These are phyloP conservation scores for Porites lutea DNA, from an alignment of 64 coral and sea anemone genomes.

Conservation along the genomic window DNA sequence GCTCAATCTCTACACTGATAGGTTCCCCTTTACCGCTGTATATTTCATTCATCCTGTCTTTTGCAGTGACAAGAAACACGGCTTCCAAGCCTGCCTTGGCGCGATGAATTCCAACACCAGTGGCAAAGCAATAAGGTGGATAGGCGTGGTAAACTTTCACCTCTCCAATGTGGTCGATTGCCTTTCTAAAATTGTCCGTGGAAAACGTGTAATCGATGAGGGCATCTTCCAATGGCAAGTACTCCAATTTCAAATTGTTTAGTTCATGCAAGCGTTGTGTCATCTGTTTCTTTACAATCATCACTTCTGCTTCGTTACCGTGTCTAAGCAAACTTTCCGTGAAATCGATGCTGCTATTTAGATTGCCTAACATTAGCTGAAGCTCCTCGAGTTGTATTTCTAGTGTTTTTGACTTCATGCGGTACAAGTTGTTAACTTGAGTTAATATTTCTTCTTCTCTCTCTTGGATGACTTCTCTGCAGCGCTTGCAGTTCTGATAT, in stretches of 20 bases:
- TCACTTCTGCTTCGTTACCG: constrained; percentile 98
- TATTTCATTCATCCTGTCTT: constrained; percentile 87
- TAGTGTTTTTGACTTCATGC: constrained; percentile 87
- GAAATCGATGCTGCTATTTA: constrained; percentile 94
- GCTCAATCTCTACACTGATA: constrained; percentile 65
- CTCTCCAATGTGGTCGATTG: constrained; percentile 75
- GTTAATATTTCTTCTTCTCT: constrained; percentile 89
- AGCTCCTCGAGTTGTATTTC: constrained; percentile 81
- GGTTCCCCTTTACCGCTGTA: constrained; percentile 86
- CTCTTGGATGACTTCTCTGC: constrained; percentile 80
- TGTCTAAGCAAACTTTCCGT: constrained; percentile 88
- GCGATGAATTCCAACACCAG: constrained; percentile 85
- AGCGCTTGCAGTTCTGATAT: constrained; percentile 50
- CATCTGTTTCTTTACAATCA: constrained; percentile 95
- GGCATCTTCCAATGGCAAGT: constrained; percentile 88
- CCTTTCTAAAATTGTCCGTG: constrained; percentile 86
- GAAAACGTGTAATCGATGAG: constrained; percentile 90
- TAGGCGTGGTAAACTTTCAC: constrained; percentile 88
- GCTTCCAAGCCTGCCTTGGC: constrained; percentile 91
- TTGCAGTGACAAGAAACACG: constrained; percentile 91
- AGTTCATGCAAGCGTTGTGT: constrained; percentile 88
- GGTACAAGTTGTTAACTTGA: constrained; percentile 84
- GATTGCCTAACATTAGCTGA: constrained; percentile 80
- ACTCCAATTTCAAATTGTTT: constrained; percentile 75
- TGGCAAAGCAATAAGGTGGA: constrained; percentile 87